A percentile compares a stretch with the other conserved stretches of the same genome.
Conservation (phyloP, 2,888 invertebrate species). For the Zygothrica quintamaculata region DNA sequence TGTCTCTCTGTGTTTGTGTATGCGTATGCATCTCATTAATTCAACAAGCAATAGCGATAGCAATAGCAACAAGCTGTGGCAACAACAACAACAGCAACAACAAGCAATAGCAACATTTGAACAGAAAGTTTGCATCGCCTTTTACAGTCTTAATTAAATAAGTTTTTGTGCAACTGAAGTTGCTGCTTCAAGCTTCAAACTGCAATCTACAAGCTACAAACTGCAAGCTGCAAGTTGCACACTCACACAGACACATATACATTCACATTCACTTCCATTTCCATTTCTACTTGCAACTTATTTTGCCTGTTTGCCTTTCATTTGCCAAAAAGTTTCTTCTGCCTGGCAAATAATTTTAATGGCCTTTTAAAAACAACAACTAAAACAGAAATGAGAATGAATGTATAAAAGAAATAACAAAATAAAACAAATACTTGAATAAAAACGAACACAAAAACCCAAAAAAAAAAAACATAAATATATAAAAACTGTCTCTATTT, state of each 20-base stretch:
- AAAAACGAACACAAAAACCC: background rate
- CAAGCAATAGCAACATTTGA: conserved; percentile 27
- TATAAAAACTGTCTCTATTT: conserved; percentile 1
- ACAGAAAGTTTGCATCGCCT: conserved; percentile 42
- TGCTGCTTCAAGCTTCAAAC: conserved; percentile 29
- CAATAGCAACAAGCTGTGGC: background rate
- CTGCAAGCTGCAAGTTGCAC: conserved; percentile 29
- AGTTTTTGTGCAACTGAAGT: conserved; percentile 56
- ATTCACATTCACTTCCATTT: conserved; percentile 31
- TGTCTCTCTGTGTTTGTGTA: background rate
- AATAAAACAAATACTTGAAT: conserved; percentile 2
- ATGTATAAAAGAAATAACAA: conserved; percentile 15
- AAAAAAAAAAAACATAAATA: background rate
- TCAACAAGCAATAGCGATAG: conserved; percentile 44
- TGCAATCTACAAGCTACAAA: too few relatives aligned
- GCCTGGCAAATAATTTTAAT: conserved; percentile 56
- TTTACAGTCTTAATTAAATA: conserved; percentile 77
- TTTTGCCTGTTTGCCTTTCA: conserved; percentile 57
- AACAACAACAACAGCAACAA: conserved; percentile 15
- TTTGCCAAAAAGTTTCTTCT: conserved; percentile 46
- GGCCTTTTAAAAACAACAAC: conserved; percentile 55
- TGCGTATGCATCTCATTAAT: conserved; percentile 68
- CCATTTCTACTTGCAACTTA: conserved; percentile 42
- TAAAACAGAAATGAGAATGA: conserved; percentile 4
- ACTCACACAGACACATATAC: too few relatives aligned